Base-by-base conservation (phyloP, 2,113 vertebrate genomes). In the Rhea pennata region DNA sequence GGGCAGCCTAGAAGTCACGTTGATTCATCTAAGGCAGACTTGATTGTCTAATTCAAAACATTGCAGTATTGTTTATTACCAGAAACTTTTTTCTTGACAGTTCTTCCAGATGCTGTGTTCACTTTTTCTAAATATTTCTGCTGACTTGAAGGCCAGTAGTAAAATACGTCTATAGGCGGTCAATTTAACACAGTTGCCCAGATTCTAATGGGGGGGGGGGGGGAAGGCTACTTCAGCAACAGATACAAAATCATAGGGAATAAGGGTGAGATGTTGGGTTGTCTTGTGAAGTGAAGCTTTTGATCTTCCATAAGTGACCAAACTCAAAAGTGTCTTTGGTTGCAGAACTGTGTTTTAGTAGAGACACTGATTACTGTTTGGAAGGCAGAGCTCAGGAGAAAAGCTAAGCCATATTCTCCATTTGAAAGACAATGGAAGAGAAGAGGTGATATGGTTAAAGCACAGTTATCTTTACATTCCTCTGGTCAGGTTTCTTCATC, bases 381-480 rank as follows among this genome's bases (percentile, higher is more conserved):
- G 5, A 26, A 58, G 23, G 36, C 19, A 70, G 44, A 72, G 0
- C 4, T 53, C 5, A 80, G 20, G 51, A 56, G 53, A 80, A 54
- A 75, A 50, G 7, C 3, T 8, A 73, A 73, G 27, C 6, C 3
- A 0, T 56, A 24, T 73, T 86, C 4, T 61, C 4, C 20, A 9
- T 2, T 12, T 40, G 22, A 67, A 90, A 76, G 29, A 19, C 5
- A 11, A 66, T 3, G 10, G 12, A 80, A 44, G n/a, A 69, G 5
- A 39, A 64, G 12, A 17, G 4, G 8, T 59, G 26, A 27, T 84
- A 22, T 87, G 16, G 27, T 64, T 71, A 82, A 72, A 46, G 15
- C 4, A 5, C 5, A 39, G 2, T 62, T 59, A n/a, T 61, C 5
- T 73, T 29, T 73, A 5, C 0, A 0, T 42, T 78, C 9, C 73